These are phyloP conservation scores for Fissipunctia ypsillon DNA, from an alignment of 2,888 invertebrate species.

Conservation along the genomic window DNA sequence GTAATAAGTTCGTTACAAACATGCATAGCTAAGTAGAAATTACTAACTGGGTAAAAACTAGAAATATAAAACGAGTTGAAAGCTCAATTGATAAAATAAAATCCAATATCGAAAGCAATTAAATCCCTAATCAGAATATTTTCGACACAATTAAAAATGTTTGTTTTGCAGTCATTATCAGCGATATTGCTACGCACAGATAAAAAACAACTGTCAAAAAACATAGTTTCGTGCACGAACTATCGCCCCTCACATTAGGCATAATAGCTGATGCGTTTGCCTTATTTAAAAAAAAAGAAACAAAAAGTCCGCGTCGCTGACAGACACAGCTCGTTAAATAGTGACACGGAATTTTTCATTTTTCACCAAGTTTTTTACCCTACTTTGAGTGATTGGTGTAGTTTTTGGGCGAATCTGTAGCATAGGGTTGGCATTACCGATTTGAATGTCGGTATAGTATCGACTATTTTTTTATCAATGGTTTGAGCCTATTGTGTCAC, in stretches of 20 bases:
- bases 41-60: too few relatives aligned
- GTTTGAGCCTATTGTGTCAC: not conserved
- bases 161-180: not conserved
- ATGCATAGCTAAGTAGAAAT: too few relatives aligned
- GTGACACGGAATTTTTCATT: conserved; percentile 79
- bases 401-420: conserved; percentile 74
- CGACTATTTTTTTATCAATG: conserved; percentile 1
- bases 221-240: conserved; percentile 66
- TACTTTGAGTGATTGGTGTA: conserved; percentile 81
- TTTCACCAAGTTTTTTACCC: conserved; percentile 77
- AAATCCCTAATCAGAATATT: not conserved
- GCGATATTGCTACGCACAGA: conserved; percentile 10
- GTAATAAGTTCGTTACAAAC: too few relatives aligned
- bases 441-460: not conserved
- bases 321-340: conserved; percentile 83
- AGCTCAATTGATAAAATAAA: not conserved
- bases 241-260: conserved; percentile 72
- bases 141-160: not conserved
- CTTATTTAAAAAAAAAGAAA: conserved; percentile 78
- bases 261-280: conserved; percentile 80
- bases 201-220: conserved; percentile 54
- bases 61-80: not conserved
- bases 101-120: not conserved
- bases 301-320: conserved; percentile 78
- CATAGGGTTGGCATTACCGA: conserved; percentile 42